phyloP scores from a whole-genome alignment of 2,113 vertebrate genomes.

The Menidia beryllina region DNA sequence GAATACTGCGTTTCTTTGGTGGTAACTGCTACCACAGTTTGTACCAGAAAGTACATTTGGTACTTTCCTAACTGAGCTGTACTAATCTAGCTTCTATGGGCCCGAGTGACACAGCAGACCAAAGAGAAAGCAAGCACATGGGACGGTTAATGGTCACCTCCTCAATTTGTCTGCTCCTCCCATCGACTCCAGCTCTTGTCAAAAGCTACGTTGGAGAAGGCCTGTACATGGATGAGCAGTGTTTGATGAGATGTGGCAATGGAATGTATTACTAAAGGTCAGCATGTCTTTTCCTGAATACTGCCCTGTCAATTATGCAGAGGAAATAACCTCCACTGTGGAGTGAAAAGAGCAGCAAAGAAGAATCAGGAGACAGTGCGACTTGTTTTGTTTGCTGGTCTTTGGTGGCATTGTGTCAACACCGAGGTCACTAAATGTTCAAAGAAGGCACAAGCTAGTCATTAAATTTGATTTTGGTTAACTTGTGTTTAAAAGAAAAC shows the following conservation, averaged over 20 bases:
- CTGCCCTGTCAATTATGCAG: constrained; percentile 30
- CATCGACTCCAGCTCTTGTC: constrained; percentile 49
- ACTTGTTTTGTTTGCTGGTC: background rate
- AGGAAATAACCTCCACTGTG: constrained; percentile 8
- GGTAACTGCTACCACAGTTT: too few species aligned
- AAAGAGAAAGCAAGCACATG: constrained; percentile 46
- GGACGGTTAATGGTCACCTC: constrained; percentile 66
- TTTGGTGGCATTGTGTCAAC: constrained; percentile 19
- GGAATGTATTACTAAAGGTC: constrained; percentile 60
- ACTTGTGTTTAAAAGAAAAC: background rate
- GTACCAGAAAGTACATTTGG: too few species aligned
- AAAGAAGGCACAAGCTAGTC: background rate
- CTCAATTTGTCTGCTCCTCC: constrained; percentile 60
- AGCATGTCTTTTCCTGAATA: constrained; percentile 39
- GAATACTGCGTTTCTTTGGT: too few species aligned
- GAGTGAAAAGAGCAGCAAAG: constrained; percentile 7
- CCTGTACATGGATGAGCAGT: constrained; percentile 46
- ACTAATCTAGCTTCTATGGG: constrained; percentile 29
- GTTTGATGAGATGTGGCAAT: constrained; percentile 53
- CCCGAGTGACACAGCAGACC: constrained; percentile 7
- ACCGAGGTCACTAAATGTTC: constrained; percentile 13
- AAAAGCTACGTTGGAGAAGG: constrained; percentile 37
- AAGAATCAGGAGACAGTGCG: background rate
- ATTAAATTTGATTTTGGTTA: background rate
- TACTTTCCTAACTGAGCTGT: too few species aligned